Evolutionary conservation across 2,888 invertebrate genomes (phyloP).

Genomic region (Dynastes maya): DNA sequence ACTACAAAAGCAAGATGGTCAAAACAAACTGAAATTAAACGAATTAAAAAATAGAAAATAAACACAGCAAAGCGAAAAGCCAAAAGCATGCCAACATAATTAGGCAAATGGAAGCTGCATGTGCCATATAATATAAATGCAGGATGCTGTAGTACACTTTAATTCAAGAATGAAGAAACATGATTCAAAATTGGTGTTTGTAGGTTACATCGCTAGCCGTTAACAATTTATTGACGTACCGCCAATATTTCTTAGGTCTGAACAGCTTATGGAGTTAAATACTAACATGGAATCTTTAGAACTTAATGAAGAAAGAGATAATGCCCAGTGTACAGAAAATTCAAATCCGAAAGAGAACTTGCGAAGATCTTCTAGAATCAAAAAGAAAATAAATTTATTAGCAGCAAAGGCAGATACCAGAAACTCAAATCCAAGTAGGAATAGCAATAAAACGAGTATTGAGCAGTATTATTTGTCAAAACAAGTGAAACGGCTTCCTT

Average conservation of each 20-base stretch:
- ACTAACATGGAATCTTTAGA: constrained; percentile 30
- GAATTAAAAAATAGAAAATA: too few species aligned
- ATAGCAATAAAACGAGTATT: constrained; percentile 62
- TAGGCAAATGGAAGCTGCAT: not conserved
- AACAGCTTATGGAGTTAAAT: constrained; percentile 24
- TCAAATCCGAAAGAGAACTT: not conserved
- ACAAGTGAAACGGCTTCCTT: constrained; percentile 72
- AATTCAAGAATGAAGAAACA: constrained; percentile 13
- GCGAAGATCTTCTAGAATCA: constrained; percentile 26
- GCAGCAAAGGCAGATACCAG: not conserved
- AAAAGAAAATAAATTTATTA: not conserved
- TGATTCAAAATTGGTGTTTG: constrained; percentile 31
- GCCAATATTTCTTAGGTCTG: constrained; percentile 29
- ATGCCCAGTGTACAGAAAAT: not conserved
- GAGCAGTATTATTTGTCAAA: constrained; percentile 72
- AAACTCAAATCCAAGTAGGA: not conserved
- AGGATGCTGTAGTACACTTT: not conserved
- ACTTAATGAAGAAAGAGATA: constrained; percentile 10
- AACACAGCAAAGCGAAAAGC: too few species aligned
- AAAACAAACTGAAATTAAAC: not conserved
- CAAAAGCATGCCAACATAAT: too few species aligned
- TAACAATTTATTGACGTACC: constrained; percentile 10
- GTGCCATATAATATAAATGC: not conserved
- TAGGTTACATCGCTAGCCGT: constrained; percentile 12
- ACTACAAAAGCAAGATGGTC: not conserved